These are phyloP conservation scores for Drosophila navojoa DNA, from an alignment of 1,140 invertebrate species.

Conservation along the genomic window DNA sequence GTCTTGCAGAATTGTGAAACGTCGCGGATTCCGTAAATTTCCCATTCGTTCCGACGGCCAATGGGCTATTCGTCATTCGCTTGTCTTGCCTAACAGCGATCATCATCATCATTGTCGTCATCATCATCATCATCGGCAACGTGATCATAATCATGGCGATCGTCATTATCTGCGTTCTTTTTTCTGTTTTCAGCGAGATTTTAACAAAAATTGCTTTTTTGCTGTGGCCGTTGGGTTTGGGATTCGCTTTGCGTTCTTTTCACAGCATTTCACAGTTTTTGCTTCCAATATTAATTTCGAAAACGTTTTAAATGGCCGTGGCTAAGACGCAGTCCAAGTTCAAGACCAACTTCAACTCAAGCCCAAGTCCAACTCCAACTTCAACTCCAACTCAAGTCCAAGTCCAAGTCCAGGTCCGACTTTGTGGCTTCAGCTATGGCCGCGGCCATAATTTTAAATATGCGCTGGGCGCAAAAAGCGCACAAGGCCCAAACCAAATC, in stretches of 20 bases:
- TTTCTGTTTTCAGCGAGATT: slow-evolving; percentile 45
- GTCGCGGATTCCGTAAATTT: slow-evolving; percentile 81
- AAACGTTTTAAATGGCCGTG: slow-evolving; percentile 77
- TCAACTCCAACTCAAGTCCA: not conserved
- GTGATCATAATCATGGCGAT: slow-evolving; percentile 25
- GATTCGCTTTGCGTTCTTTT: slow-evolving; percentile 71
- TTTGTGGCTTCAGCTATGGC: slow-evolving; percentile 14
- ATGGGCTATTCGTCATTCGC: slow-evolving; percentile 83
- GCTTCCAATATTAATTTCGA: slow-evolving; percentile 81
- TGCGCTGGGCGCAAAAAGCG: slow-evolving; percentile 50
- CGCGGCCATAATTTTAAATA: slow-evolving; percentile 73
- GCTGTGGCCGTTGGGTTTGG: slow-evolving; percentile 26
- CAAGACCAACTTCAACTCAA: slow-evolving; percentile 16
- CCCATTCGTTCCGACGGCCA: slow-evolving; percentile 70
- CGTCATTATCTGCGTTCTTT: slow-evolving; percentile 31
- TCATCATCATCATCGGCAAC: slow-evolving; percentile 10
- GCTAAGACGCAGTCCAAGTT: slow-evolving; percentile 51
- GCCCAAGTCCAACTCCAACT: slow-evolving; percentile 10
- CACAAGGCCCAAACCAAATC: slow-evolving; percentile 38
- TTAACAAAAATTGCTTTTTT: slow-evolving; percentile 74
- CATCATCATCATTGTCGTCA: slow-evolving; percentile 28
- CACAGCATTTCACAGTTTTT: slow-evolving; percentile 81
- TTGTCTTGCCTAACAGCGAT: slow-evolving; percentile 59
- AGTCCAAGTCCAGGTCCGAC: slow-evolving; percentile 13
- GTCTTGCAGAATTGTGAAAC: slow-evolving; percentile 74